These are phyloP conservation scores for Apamea crenata DNA, from an alignment of 2,888 invertebrate genomes.

Conservation along the genomic window DNA sequence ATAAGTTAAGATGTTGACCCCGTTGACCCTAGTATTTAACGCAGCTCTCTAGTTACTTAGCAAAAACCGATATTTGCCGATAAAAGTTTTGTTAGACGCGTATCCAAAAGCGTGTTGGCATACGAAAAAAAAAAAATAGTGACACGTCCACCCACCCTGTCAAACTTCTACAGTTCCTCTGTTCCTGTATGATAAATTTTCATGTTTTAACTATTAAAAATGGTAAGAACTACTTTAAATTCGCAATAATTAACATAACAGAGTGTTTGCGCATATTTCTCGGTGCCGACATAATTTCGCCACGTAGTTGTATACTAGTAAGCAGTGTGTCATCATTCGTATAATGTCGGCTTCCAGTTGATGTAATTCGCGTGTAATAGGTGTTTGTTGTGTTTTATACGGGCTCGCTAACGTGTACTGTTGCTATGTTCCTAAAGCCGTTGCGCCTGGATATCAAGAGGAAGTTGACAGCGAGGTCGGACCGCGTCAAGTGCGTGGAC, in stretches of 20 bases:
- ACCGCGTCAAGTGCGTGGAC: constrained; percentile 99
- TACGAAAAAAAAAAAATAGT: constrained; percentile 80
- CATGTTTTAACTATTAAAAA: constrained; percentile 86
- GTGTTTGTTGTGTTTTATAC: constrained; percentile 64
- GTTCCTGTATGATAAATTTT: constrained; percentile 80
- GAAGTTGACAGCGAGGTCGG: constrained; percentile 98
- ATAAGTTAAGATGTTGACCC: background rate
- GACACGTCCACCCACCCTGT: constrained; percentile 88
- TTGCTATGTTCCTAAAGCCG: constrained; percentile 92
- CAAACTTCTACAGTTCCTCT: constrained; percentile 81
- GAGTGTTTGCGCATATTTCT: constrained; percentile 44
- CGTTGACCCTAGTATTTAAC: background rate
- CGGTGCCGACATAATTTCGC: constrained; percentile 63
- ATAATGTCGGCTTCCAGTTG: constrained; percentile 78
- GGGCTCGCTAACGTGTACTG: constrained; percentile 58
- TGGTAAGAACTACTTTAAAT: constrained; percentile 80
- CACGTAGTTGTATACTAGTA: constrained; percentile 75
- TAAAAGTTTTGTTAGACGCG: constrained; percentile 25
- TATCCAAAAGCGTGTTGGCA: constrained; percentile 64
- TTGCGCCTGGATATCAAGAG: constrained; percentile 99
- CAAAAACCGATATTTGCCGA: constrained; percentile 64
- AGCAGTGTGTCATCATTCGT: constrained; percentile 80
- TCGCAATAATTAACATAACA: constrained; percentile 53
- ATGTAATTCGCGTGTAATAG: constrained; percentile 71
- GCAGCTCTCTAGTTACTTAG: background rate